Evolutionary conservation across 2,888 invertebrate genomes (phyloP).

Genomic region (Dinocampus coccinellae): DNA sequence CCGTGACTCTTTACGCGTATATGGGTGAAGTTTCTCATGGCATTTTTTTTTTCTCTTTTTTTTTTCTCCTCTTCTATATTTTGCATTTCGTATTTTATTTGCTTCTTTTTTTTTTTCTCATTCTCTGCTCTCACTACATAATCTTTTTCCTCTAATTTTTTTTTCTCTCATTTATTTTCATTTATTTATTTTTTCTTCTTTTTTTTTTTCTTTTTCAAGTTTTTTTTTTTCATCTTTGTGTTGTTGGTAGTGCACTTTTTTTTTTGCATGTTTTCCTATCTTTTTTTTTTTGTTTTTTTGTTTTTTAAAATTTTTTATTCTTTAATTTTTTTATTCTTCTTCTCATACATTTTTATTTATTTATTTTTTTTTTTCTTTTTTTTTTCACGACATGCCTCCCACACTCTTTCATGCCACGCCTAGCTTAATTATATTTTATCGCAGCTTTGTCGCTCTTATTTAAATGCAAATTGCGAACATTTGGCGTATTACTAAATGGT

Average conservation of each 20-base stretch:
- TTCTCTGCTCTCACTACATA: not conserved
- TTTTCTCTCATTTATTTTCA: constrained; percentile 5
- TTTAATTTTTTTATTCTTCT: constrained; percentile 14
- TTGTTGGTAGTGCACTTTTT: constrained; percentile 27
- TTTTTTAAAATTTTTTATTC: constrained; percentile 24
- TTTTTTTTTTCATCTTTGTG: constrained; percentile 23
- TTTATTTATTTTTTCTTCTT: too few species aligned
- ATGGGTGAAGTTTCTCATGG: constrained; percentile 9
- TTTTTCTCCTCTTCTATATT: not conserved
- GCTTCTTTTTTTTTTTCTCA: not conserved
- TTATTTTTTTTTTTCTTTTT: too few species aligned
- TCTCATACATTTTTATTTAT: constrained; percentile 18
- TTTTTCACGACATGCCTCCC: constrained; percentile 33
- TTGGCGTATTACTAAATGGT: constrained; percentile 43
- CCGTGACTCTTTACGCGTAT: constrained; percentile 29
- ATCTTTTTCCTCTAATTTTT: constrained; percentile 23
- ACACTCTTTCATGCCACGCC: constrained; percentile 29
- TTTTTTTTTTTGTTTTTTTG: constrained; percentile 22
- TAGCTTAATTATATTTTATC: constrained; percentile 65
- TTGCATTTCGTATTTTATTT: not conserved
- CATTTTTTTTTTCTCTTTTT: constrained; percentile 15
- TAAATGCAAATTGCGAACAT: constrained; percentile 60
- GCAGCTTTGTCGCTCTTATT: constrained; percentile 61
- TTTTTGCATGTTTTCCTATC: constrained; percentile 13
- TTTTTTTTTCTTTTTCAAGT: constrained; percentile 16